Base-by-base conservation (phyloP, 2,888 invertebrate species). In the Magallana nippona region DNA sequence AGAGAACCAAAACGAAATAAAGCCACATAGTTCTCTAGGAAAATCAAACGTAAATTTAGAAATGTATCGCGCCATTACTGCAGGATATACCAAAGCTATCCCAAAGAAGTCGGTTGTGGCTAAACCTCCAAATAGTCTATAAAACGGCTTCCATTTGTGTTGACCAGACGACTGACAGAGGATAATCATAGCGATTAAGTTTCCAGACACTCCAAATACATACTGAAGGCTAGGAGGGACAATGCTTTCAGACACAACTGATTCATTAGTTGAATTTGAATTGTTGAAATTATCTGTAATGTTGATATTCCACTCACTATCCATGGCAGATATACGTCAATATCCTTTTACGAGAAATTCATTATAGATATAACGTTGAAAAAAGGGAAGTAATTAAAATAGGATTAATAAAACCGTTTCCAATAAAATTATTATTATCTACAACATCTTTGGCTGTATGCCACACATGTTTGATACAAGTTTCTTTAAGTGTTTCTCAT, bases 111-210 rank as follows among this genome's bases (percentile, higher is more conserved):
- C 80, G 11, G 80, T 57, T 1, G 58, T 22, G 5, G 58, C 80
- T 32, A 80, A 17, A 11, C 80, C 58, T 27, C 56, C 22, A 27
- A 80, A 22, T 10, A 80, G 27, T 58, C 80, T 56, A 32, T 80
- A 57, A 32, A 80, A 80, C 11, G 80, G 58, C 10, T 58, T 56
- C 80, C 80, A 80, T 57, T 27, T 27, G 17, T 80, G 80, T 57
- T 8, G 11, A 17, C 58, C 17, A 1, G 80, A 56, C 22, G 80
- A 57, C 32, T 27, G 17, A 22, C 56, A 57, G 2, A 80, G 80
- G 15, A 80, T 8, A 22, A 58, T 11, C 15, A 80, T 55, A 19
- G 80, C 80, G 11, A 22, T 56, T 19, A 80, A 15, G 27, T 80
- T 80, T 10, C 80, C 80, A n/a, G 19, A 55, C 22, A 80, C 57